A percentile compares a stretch with the other conserved stretches of the same genome.
These are phyloP conservation scores for Phalangium opilio DNA, from an alignment of 2,888 invertebrate genomes.

Conservation along the genomic window DNA sequence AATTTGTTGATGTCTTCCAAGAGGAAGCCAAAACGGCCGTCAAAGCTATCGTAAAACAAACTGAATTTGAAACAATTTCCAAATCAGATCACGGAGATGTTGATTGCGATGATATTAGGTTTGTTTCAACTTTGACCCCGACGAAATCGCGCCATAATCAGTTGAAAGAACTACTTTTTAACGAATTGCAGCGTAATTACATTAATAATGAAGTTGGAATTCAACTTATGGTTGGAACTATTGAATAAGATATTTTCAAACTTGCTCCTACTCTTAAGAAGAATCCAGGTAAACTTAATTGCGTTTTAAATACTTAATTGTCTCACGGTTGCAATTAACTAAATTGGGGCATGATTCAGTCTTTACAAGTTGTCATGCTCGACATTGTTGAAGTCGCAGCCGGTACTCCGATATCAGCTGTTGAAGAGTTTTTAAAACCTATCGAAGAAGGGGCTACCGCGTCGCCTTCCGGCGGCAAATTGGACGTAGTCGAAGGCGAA, in stretches of 20 bases:
- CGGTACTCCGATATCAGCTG: slow-evolving; percentile 27
- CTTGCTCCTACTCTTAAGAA: slow-evolving; percentile 49
- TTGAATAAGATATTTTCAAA: slow-evolving; percentile 48
- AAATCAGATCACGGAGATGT: slow-evolving; percentile 29
- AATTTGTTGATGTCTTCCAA: slow-evolving; percentile 53
- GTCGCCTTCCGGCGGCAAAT: no score
- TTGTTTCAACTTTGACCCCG: background rate
- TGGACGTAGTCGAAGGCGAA: no score
- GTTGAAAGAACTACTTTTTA: no score
- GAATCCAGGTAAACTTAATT: slow-evolving; percentile 42
- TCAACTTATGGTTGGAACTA: slow-evolving; percentile 52
- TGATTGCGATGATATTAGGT: slow-evolving; percentile 22
- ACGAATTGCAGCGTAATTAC: slow-evolving; percentile 36
- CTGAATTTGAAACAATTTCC: slow-evolving; percentile 32
- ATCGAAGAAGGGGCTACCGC: background rate
- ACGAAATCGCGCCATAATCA: no score
- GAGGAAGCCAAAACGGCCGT: slow-evolving; percentile 78
- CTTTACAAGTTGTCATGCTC: slow-evolving; percentile 57
- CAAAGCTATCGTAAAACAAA: slow-evolving; percentile 72
- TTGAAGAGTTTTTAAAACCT: background rate
- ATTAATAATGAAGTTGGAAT: slow-evolving; percentile 45
- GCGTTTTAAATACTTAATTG: background rate
- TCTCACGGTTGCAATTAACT: background rate
- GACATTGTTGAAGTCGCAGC: slow-evolving; percentile 54
- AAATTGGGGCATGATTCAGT: slow-evolving; percentile 30